phyloP scores from a whole-genome alignment of 2,113 vertebrate genomes.

The Pelvicachromis taeniatus region DNA sequence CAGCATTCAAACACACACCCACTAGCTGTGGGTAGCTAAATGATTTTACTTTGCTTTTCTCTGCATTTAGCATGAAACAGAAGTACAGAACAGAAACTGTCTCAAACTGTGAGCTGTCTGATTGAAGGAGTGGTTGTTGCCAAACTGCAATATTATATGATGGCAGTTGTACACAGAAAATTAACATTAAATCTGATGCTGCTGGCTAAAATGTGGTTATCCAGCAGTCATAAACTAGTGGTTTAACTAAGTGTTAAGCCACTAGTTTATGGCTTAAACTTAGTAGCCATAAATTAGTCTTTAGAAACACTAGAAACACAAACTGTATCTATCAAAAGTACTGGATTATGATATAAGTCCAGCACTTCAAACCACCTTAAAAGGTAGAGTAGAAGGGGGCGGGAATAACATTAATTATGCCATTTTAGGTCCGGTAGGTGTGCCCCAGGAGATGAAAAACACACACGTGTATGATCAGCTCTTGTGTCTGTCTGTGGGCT shows the following conservation, averaged over 20 bases:
- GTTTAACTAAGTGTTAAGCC: background rate
- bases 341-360: background rate
- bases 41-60: background rate
- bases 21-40: background rate
- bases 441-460: slow-evolving; percentile 40
- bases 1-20: background rate
- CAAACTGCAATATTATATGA: background rate
- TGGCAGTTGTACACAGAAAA: background rate
- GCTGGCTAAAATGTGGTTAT: background rate
- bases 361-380: slow-evolving; percentile 23
- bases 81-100: background rate
- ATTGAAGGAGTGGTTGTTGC: background rate
- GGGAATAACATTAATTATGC: background rate
- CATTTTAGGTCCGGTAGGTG: slow-evolving; percentile 44
- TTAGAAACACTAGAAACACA: background rate
- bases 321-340: background rate
- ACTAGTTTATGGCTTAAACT: background rate
- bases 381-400: slow-evolving; percentile 16
- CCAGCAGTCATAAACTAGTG: background rate
- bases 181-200: background rate
- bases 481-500: slow-evolving; percentile 5
- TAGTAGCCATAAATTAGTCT: background rate
- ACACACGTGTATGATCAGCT: slow-evolving; percentile 17
- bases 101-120: background rate
- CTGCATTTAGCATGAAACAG: background rate